Base-by-base conservation (phyloP, 2,113 vertebrate species). In the Anolis carolinensis region DNA sequence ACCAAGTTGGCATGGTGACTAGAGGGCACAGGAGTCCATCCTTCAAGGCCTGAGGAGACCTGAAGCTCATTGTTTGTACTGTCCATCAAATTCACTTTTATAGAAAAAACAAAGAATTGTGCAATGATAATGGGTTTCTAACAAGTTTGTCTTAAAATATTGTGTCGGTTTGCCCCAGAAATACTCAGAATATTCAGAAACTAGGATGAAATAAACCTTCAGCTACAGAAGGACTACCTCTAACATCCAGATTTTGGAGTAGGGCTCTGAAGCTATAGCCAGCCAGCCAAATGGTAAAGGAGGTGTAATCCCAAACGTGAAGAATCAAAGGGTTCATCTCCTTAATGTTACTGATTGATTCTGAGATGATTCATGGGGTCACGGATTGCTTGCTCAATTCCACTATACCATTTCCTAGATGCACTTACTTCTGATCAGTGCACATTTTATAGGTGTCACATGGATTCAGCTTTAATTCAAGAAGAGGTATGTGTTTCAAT, bases 31-130 rank as follows among this genome's bases (percentile, higher is more conserved):
- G 96, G 89, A 74, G 96, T 96, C 98, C 98, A 98, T 81, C 95
- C 94, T 23, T 99, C 98, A 0, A 97, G 95, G 93, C 95, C 96
- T 27, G 97, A 93, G 86, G 97, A 96, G 81, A 97, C 95, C 94
- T 97, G 98, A 82, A 98, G 94, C 21, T 97, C 95, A 79, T 91
- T 96, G 90, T 93, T 95, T 67, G 96, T 94, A 91, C 81, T 96
- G 86, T 98, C 97, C 91, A 97, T 90, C 82, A 96, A 86, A 84
- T 96, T 97, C 92, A 95, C 96, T 97, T 92, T 18, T 48, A 36
- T 16, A 65, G 11, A 11, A 65, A 0, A 73, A 92, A 13, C 20
- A 52, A 89, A 84, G 4, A 84, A 76, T 76, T 94, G 68, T 89
- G 74, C 62, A 48, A 79, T 30, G 36, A 8, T 30, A 76, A 13